Conservation (phyloP, 2,888 invertebrate species). For the Dusona sp. region DNA sequence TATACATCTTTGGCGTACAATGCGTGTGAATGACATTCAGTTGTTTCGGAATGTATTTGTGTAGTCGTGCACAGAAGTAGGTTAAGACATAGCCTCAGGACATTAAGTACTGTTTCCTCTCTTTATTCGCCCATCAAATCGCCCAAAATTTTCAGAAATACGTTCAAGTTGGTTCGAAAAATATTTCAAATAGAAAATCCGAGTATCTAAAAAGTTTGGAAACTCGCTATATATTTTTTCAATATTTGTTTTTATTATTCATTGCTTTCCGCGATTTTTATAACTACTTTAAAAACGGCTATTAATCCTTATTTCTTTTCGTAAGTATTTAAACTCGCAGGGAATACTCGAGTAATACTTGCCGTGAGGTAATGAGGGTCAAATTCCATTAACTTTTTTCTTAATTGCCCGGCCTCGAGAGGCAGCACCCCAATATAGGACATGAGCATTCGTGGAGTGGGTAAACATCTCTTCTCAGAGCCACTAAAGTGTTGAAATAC, state of each 20-base stretch:
- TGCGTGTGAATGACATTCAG: not conserved
- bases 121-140: not conserved
- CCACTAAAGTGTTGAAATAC: conserved; percentile 1
- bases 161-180: not conserved
- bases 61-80: conserved; percentile 33
- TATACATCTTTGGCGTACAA: not conserved
- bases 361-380: not conserved
- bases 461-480: not conserved
- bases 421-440: not conserved
- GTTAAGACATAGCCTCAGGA: conserved; percentile 42
- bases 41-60: not conserved
- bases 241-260: not conserved
- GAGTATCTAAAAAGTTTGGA: not conserved
- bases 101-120: not conserved
- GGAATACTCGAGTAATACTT: not conserved
- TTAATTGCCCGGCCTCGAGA: not conserved
- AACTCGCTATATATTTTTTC: not conserved
- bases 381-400: not conserved
- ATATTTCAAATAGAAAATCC: not conserved
- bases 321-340: not conserved
- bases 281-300: not conserved
- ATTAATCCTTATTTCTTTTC: not conserved
- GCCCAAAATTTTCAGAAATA: not conserved
- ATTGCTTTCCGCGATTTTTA: not conserved
- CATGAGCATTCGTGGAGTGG: not conserved